phyloP scores from a whole-genome alignment of 2,797 vertebrate species.

The Xenops minutus region DNA sequence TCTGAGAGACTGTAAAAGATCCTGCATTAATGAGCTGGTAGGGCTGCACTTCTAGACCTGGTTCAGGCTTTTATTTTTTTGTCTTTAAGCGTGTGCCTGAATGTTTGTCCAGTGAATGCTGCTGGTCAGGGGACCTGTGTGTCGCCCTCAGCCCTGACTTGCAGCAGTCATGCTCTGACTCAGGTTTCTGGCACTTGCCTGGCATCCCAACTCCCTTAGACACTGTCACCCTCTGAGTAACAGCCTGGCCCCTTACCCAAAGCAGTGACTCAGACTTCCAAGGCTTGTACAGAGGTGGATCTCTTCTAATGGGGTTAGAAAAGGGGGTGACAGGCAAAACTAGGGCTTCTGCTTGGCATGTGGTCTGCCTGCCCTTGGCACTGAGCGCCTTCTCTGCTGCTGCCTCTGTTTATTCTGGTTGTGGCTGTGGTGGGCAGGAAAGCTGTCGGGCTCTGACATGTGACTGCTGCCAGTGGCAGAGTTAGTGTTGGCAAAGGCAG shows the following conservation, averaged over 20 bases:
- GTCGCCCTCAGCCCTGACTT: not conserved
- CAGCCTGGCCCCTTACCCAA: conserved; percentile 9
- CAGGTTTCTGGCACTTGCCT: conserved; percentile 29
- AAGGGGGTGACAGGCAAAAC: not conserved
- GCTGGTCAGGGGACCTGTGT: not conserved
- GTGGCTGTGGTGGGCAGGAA: not conserved
- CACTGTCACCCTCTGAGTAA: conserved; percentile 53
- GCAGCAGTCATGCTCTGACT: not conserved
- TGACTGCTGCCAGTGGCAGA: not conserved
- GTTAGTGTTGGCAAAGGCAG: not conserved
- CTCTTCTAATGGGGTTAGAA: not conserved
- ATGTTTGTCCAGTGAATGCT: not conserved
- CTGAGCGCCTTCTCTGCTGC: accelerated
- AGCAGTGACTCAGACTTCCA: conserved; percentile 27
- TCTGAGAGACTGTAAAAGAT: not conserved
- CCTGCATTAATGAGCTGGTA: not conserved
- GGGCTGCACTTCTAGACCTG: not conserved
- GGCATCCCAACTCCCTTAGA: not conserved
- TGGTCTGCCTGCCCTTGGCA: not conserved
- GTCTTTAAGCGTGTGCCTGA: not conserved
- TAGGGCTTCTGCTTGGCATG: not conserved
- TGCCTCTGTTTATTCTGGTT: not conserved
- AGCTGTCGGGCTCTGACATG: not conserved
- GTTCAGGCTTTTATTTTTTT: not conserved
- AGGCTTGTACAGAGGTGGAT: not conserved